Conservation (phyloP, 37 sponge, comb jelly and placozoan genomes). For the Haliclona indistincta region DNA sequence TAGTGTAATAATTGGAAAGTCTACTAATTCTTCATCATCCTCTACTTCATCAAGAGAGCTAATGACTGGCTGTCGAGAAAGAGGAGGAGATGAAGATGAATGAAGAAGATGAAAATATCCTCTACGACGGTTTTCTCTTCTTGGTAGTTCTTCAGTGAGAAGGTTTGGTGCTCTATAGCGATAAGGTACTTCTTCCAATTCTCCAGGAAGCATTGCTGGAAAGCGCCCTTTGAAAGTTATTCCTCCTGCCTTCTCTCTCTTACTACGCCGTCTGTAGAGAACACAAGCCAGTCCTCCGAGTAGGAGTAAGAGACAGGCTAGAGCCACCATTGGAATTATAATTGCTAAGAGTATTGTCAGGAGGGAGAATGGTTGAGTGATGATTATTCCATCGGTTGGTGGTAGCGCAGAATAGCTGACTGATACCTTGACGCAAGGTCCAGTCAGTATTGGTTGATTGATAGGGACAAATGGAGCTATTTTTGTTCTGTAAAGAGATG, state of each 20-base stretch:
- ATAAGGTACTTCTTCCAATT: slow-evolving; percentile 14
- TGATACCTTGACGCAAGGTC: neutral
- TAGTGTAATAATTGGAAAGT: neutral
- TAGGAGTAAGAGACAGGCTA: slow-evolving; percentile 21
- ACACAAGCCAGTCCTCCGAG: slow-evolving; percentile 9
- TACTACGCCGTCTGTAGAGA: slow-evolving; percentile 23
- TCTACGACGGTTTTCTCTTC: neutral
- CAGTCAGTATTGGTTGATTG: neutral
- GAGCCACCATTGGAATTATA: slow-evolving; percentile 23
- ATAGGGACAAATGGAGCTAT: slow-evolving; percentile 28
- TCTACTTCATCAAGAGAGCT: neutral
- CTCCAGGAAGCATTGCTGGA: slow-evolving; percentile 45
- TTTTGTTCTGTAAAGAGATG: neutral
- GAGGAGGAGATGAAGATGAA: too few relatives aligned
- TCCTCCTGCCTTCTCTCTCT: neutral
- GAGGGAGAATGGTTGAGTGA: neutral
- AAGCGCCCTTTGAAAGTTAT: slow-evolving; percentile 10
- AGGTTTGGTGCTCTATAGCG: slow-evolving; percentile 19
- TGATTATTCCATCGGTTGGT: slow-evolving; percentile 6
- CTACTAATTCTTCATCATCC: neutral
- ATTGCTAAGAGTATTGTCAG: slow-evolving; percentile 21
- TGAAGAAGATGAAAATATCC: too few relatives aligned
- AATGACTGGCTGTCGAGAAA: neutral
- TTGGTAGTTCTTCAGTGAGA: slow-evolving; percentile 1
- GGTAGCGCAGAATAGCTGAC: neutral